Conservation (phyloP, 1,140 invertebrate species). For the Macrobrachium nipponense region DNA sequence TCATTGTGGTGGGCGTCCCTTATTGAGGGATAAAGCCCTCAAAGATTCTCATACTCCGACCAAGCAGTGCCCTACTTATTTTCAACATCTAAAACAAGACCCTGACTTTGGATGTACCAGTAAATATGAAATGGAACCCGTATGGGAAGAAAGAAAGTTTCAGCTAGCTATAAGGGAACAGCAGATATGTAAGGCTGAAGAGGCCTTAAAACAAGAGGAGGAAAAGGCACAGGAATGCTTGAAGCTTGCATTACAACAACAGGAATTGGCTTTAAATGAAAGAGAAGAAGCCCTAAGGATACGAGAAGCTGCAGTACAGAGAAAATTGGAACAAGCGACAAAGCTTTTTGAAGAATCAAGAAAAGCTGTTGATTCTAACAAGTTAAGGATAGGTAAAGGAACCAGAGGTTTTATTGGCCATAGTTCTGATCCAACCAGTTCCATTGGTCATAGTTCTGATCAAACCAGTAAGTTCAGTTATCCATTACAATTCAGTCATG, state of each 20-base stretch:
- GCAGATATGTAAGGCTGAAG: conserved; percentile 38
- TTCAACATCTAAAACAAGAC: not conserved
- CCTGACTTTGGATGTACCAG: not conserved
- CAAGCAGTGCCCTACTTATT: not conserved
- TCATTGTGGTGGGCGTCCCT: not conserved
- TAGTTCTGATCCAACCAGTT: not conserved
- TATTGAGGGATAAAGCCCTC: not conserved
- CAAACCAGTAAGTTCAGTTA: not conserved
- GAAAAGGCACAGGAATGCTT: conserved; percentile 44
- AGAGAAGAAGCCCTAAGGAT: conserved; percentile 30
- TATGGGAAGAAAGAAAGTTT: not conserved
- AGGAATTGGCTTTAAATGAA: conserved; percentile 36
- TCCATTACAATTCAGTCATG: not conserved
- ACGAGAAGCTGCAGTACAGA: conserved; percentile 42
- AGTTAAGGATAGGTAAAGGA: conserved; percentile 18
- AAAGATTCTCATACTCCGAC: not conserved
- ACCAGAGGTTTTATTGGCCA: not conserved
- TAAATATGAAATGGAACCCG: not conserved
- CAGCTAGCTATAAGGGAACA: conserved; percentile 35
- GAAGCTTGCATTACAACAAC: conserved; percentile 38
- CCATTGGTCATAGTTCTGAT: not conserved
- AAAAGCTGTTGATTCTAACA: conserved; percentile 27
- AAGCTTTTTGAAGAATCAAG: conserved; percentile 42
- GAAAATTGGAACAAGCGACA: conserved; percentile 40
- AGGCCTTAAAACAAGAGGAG: conserved; percentile 42